Base-by-base conservation (phyloP, 2,113 vertebrate genomes). In the Urocitellus parryii region DNA sequence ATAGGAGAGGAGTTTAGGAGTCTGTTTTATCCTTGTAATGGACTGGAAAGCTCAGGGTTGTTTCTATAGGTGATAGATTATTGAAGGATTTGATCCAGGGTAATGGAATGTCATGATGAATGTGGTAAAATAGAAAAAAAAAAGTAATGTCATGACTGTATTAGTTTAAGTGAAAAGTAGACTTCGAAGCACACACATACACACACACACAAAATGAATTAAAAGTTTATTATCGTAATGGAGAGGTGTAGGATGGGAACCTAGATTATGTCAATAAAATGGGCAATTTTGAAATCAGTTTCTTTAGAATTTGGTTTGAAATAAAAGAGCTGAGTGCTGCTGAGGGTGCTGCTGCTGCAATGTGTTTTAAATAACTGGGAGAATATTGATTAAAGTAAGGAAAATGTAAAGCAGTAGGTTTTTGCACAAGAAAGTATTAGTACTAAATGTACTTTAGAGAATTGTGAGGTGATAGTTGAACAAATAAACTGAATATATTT, bases 41-140 rank as follows among this genome's bases (percentile, higher is more conserved):
- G 5, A 48, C 53, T 78, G 34, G 32, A 53, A 72, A 90, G 4
- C 11, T 58, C 53, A 58, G 82, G 58, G 18, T 80, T 91, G 1
- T 92, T 87, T 89, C 18, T 39, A 37, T 90, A 61, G 70, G 20
- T 83, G 24, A 22, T 84, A 34, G 42, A 56, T 76, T 76, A 58
- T 51, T 90, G 53, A 93, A 90, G 29, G 37, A 78, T 87, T 95
- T 96, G n/a, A 96, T 78, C 29, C 17, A 88, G 25, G 37, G 2
- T 67, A 51, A 72, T 74, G 22, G n/a, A 68, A 67, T 88, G 14
- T 76, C 61, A 79, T 86, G 11, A 74, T 68, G 32, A 90, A 77
- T 81, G 25, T 45, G 34, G 2, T 81, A 34, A 83, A 94, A 83
- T 70, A 91, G 78, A 88, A 88, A 85, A 73, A 70, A 70, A 70